Percentiles rank a stretch among this genome's conserved stretches.
These are phyloP conservation scores for Neolamprologus fasciatus DNA, from an alignment of 2,113 vertebrate species.

Conservation along the genomic window DNA sequence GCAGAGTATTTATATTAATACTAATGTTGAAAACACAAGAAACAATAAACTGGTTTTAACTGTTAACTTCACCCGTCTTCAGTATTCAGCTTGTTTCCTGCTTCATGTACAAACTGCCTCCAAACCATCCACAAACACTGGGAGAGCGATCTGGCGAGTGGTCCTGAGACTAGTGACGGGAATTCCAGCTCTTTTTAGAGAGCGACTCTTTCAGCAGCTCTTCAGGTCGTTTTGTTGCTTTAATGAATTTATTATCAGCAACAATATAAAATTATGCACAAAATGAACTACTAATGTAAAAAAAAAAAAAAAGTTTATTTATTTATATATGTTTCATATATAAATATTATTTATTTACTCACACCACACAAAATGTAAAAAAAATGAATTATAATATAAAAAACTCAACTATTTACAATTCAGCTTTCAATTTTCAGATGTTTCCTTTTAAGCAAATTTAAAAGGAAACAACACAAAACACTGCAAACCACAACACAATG, in stretches of 20 bases:
- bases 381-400: fast-evolving
- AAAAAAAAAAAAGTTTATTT: fast-evolving
- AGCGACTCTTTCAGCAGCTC: neutral
- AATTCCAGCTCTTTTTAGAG: neutral
- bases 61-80: neutral
- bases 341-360: neutral
- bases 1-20: neutral
- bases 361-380: neutral
- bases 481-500: neutral
- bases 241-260: neutral
- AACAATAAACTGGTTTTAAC: neutral
- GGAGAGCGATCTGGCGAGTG: fast-evolving
- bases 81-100: neutral
- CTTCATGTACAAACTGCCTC: neutral
- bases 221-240: neutral
- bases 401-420: neutral
- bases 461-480: neutral
- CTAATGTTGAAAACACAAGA: neutral
- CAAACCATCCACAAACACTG: neutral
- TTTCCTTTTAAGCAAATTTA: neutral
- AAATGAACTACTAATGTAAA: neutral
- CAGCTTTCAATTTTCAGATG: neutral
- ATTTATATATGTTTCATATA: neutral
- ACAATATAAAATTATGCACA: neutral
- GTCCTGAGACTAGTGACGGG: neutral